Base-by-base conservation (phyloP, 2,888 invertebrate genomes). In the Drosophila pseudotalamancana region DNA sequence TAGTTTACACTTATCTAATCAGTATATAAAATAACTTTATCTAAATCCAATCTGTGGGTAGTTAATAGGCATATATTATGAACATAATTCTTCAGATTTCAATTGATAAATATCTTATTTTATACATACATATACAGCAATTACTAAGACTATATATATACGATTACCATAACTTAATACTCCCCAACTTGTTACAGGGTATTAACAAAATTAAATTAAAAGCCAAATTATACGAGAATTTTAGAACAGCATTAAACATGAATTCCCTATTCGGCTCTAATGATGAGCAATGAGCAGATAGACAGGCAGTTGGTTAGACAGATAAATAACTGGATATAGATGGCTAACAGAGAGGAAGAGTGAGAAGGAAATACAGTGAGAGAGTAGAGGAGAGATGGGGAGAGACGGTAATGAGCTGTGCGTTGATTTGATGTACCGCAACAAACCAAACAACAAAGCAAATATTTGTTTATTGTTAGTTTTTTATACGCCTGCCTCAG, bases 151-250 rank as follows among this genome's bases (percentile, higher is more conserved):
- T n/a, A n/a, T n/a, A n/a, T n/a, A n/a, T n/a, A n/a, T n/a, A n/a
- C n/a, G n/a, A n/a, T n/a, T n/a, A n/a, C 23, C 9, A 1, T 6
- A 9, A 23, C 2, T 25, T 39, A 6, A 39, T 3, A 12, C 25
- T 25, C 9, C 1, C 6, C 6, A 5, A 21, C 6, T 8, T 11
- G 3, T n/a, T 12, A 6, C 6, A 59, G 43, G 43, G 59, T 25
- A 59, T 34, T 9, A 9, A 4, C 23, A 29, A 34, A 39, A 27
- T 66, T n/a, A n/a, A n/a, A 73, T 75, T 60, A 65, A 64, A 72
- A 54, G 32, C 35, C 55, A 66, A 80, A 80, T 83, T 72, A 46
- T 64, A 64, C 77, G 79, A 64, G 63, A 69, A 72, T 72, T 76
- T 72, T 34, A 14, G 39, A 35, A 8, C 35, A 51, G 35, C 66